These are phyloP conservation scores for Myotis lucifugus DNA, from an alignment of 2,113 vertebrate genomes.

Conservation along the genomic window DNA sequence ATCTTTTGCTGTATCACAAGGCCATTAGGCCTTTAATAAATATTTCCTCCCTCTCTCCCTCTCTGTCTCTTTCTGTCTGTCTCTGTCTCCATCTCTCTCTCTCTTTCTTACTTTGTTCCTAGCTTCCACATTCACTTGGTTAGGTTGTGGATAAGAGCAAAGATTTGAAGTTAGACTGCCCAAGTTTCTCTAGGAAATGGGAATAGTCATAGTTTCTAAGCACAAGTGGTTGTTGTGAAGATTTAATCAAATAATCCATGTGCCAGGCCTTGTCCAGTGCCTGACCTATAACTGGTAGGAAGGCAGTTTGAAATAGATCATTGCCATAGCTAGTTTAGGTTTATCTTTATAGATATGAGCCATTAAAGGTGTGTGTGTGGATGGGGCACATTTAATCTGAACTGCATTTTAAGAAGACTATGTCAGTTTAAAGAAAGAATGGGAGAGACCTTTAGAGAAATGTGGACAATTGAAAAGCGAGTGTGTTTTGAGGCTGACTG, in stretches of 20 bases:
- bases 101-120: not conserved
- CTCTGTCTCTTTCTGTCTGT: not conserved
- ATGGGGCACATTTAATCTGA: not conserved
- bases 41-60: not conserved
- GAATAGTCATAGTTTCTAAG: not conserved
- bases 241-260: not conserved
- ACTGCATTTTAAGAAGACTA: conserved; percentile 13
- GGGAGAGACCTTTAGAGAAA: not conserved
- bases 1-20: not conserved
- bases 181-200: not conserved
- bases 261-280: not conserved
- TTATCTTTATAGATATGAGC: not conserved
- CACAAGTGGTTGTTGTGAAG: not conserved
- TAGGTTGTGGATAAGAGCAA: not conserved
- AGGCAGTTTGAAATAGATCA: not conserved
- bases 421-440: not conserved
- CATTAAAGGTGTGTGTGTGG: not conserved
- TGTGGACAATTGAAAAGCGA: not conserved
- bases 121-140: not conserved
- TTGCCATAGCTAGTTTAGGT: not conserved
- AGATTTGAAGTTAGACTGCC: not conserved
- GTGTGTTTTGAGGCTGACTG: not conserved
- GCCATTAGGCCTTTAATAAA: not conserved
- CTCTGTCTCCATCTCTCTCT: not conserved
- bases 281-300: not conserved